Evolutionary conservation across 53 echinoderm and acorn worm genomes (phyloP), one percentile per base, ranked within the genome.

Genomic region (Apostichopus leukothele): DNA sequence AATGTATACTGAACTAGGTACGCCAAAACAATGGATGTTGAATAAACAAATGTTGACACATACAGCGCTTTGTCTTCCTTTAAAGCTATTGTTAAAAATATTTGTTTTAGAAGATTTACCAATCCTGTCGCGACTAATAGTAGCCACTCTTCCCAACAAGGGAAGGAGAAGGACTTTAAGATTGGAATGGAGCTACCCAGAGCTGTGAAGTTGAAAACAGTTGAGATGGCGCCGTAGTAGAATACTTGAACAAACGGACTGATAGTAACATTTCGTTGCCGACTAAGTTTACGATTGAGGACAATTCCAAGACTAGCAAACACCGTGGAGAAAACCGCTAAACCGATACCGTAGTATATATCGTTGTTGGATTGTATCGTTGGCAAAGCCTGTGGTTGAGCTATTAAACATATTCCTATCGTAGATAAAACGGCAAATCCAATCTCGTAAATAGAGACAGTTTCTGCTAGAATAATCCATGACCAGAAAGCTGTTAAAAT

Each of bases 401-500:
- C 85, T 66, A 85, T 85, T 4, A 85, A 16, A 14, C 85, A 85
- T 60, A 85, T 85, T 5, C 85, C 85, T 12, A 85, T 39, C 1
- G 63, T 11, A 22, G 85, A 84, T 39, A 84, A 21, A 26, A 60
- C 16, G 5, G 85, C 85, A 84, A 84, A 67, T 20, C 12, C 66
- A 50, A 63, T 84, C n/a, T 84, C 85, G 3, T 3, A 16, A 10
- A 61, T 4, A 21, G 67, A 13, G 23, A 84, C 23, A 10, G 27
- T 21, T 50, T 84, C 85, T 26, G 21, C 63, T 18, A 84, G 67
- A 67, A 67, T 50, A 23, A 61, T 16, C 67, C 63, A 23, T 19
- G 85, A 63, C 85, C 85, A 84, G 19, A 84, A 11, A 10, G 85
- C 85, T 26, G 85, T 63, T 57, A 84, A 26, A 50, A 84, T 84